These are phyloP conservation scores for Celastrina argiolus DNA, from an alignment of 2,888 invertebrate genomes.

Conservation along the genomic window DNA sequence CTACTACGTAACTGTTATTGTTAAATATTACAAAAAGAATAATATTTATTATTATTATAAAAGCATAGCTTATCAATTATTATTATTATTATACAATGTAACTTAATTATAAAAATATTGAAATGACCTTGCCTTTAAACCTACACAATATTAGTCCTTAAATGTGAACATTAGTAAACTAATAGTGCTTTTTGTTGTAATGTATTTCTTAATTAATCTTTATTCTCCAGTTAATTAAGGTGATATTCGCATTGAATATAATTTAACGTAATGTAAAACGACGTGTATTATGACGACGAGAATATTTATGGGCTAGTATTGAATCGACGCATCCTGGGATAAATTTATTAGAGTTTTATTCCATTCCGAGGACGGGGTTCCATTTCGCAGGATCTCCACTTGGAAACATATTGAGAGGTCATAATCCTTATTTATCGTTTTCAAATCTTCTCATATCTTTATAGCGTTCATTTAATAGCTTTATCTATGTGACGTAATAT, in stretches of 20 bases:
- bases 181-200: too few relatives aligned
- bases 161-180: too few relatives aligned
- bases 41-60: too few relatives aligned
- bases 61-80: too few relatives aligned
- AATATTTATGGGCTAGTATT: slow-evolving; percentile 64
- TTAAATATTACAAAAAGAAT: not conserved
- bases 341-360: slow-evolving; percentile 73
- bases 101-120: too few relatives aligned
- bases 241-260: too few relatives aligned
- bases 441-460: slow-evolving; percentile 35
- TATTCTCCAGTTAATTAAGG: too few relatives aligned
- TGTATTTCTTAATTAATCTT: too few relatives aligned
- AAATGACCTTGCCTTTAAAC: too few relatives aligned
- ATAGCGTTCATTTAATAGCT: slow-evolving; percentile 12
- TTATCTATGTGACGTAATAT: slow-evolving; percentile 8
- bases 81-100: too few relatives aligned
- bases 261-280: too few relatives aligned
- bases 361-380: slow-evolving; percentile 62
- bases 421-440: slow-evolving; percentile 57
- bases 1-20: not conserved
- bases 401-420: slow-evolving; percentile 57
- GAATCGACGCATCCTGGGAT: slow-evolving; percentile 73
- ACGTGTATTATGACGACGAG: slow-evolving; percentile 24
- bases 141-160: too few relatives aligned
- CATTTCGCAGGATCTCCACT: slow-evolving; percentile 58